These are phyloP conservation scores for Camarhynchus parvulus DNA, from an alignment of 2,113 vertebrate genomes.

Conservation along the genomic window DNA sequence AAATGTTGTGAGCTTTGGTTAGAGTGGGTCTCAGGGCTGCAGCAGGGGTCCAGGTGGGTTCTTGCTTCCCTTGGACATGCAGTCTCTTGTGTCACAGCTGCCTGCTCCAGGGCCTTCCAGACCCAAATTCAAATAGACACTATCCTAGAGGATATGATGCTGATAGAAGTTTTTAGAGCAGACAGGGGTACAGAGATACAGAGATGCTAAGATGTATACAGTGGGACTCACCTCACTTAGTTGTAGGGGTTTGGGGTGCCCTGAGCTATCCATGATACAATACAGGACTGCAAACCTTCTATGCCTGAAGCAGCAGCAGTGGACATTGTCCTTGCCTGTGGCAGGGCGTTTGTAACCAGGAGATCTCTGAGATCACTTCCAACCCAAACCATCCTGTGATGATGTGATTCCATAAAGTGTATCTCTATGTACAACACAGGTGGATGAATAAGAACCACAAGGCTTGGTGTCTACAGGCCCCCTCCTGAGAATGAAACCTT, in stretches of 20 bases:
- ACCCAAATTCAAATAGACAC: neutral
- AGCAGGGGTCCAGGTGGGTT: neutral
- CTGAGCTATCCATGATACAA: neutral
- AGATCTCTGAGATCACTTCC: neutral
- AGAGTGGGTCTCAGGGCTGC: neutral
- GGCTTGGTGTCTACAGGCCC: neutral
- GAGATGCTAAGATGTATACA: neutral
- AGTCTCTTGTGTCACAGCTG: neutral
- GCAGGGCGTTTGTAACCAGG: neutral
- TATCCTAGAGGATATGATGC: neutral
- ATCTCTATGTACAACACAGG: neutral
- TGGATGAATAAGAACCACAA: neutral
- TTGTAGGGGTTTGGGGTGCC: neutral
- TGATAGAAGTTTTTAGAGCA: neutral
- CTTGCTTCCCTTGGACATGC: neutral
- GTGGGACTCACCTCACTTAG: neutral
- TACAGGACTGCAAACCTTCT: neutral
- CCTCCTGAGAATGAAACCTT: neutral
- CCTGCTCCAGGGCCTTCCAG: neutral
- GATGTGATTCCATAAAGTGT: neutral
- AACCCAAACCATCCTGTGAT: neutral
- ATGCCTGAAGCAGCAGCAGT: neutral
- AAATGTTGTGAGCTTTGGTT: neutral
- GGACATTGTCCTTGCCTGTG: neutral
- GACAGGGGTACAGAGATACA: neutral